Base-by-base conservation (phyloP, 2,888 invertebrate species). In the Hyppa rectilinea region DNA sequence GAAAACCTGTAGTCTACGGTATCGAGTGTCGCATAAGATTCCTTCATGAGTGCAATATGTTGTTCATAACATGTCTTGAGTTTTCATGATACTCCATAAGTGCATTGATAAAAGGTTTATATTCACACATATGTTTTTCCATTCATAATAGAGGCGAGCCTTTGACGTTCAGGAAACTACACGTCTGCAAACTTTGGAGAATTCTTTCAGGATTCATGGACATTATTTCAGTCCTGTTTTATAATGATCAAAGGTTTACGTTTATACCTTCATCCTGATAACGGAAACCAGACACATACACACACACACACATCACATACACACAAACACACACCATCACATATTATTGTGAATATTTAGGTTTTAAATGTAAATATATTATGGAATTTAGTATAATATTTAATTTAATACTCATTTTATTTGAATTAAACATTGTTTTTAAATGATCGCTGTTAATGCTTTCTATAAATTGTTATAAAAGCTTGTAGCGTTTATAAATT, bases 1-100 rank as follows among this genome's bases (percentile, higher is more conserved):
- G 26, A 23, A 29, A 26, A n/a, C 14, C 12, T 9, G 31, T 34
- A 4, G 12, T 23, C 29, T 52, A 2, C 23, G n/a, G 29, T 53
- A 43, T 38, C 47, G 26, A 69, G 59, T 60, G 61, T 47, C 40
- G 52, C 59, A 49, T 50, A 50, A 61, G 43, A 76, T 76, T 64
- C 59, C 38, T 55, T 5, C 17, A n/a, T 52, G 52, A 77, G 61
- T 73, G 77, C 64, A 67, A 43, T 73, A 66, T 65, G 70, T 50
- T 78, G 62, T 56, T 49, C 43, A 26, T 64, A 62, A 23, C 31
- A 45, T 45, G 49, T 58, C n/a, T 40, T 59, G 17, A 58, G 47
- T 49, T 34, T 62, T 65, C 59, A 38, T 53, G 29, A 4, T 40
- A 9, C 40, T 45, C 20, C 36, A 78, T 59, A 50, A 36, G 53